phyloP scores from a whole-genome alignment of 2,797 vertebrate genomes.

The Protosalanx chinensis region DNA sequence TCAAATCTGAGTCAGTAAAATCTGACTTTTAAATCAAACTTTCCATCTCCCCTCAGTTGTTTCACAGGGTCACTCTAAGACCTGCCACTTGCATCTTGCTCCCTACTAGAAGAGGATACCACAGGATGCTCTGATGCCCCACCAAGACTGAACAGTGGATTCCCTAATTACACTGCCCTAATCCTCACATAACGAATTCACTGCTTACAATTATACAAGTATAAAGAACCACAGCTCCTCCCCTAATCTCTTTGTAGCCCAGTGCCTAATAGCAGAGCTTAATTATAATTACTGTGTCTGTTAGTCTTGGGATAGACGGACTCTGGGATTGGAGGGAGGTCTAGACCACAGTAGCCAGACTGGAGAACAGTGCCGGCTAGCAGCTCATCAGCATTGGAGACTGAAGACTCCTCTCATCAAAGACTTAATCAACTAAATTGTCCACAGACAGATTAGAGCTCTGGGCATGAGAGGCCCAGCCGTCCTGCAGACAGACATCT shows the following conservation, averaged over 20 bases:
- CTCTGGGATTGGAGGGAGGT: constrained; percentile 60
- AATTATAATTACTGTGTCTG: constrained; percentile 69
- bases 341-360: constrained; percentile 61
- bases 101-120: constrained; percentile 35
- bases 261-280: constrained; percentile 67
- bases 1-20: constrained; percentile 40
- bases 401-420: constrained; percentile 60
- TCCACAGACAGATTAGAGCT: constrained; percentile 62
- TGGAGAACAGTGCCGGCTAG: constrained; percentile 61
- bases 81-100: constrained; percentile 18
- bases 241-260: constrained; percentile 64
- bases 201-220: constrained; percentile 37
- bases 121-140: neutral
- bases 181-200: constrained; percentile 44
- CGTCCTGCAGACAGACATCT: constrained; percentile 50
- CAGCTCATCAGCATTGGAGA: constrained; percentile 68
- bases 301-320: constrained; percentile 68
- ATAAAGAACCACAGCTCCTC: constrained; percentile 54
- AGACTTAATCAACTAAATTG: constrained; percentile 65
- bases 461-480: constrained; percentile 54
- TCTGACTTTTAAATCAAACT: constrained; percentile 8
- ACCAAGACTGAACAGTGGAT: neutral
- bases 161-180: neutral
- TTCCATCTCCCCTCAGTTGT: constrained; percentile 39
- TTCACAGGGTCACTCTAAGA: neutral